Conservation (phyloP, 2,113 vertebrate genomes). For the Gopherus flavomarginatus region DNA sequence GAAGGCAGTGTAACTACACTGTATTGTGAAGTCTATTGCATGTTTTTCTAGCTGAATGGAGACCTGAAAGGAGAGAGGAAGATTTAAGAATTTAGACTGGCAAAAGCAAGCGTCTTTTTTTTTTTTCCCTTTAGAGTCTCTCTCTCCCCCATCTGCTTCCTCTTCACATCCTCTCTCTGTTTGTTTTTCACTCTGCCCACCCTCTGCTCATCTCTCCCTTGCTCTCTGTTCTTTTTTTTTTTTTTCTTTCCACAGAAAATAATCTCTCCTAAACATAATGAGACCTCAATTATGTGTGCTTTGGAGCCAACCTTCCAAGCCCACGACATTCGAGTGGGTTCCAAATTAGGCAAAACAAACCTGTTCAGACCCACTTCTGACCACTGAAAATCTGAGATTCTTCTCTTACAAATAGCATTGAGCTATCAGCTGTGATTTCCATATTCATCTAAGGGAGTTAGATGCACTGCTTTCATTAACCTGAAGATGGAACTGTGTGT, state of each 20-base stretch:
- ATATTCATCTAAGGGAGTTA: not conserved
- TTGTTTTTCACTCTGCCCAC: not conserved
- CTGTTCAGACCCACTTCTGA: not conserved
- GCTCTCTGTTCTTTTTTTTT: conserved; percentile 49
- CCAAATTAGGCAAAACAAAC: fast-evolving
- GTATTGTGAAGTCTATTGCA: not conserved
- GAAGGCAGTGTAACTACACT: not conserved
- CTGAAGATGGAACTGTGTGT: not conserved
- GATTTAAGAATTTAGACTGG: conserved; percentile 17
- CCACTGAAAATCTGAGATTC: not conserved
- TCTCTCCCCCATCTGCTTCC: conserved; percentile 47
- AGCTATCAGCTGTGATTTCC: fast-evolving
- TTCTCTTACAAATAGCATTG: fast-evolving
- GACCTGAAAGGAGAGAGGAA: conserved; percentile 26
- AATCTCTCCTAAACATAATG: not conserved
- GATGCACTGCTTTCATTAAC: fast-evolving
- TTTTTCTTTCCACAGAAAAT: not conserved
- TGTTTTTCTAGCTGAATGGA: conserved; percentile 25
- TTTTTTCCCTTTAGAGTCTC: not conserved
- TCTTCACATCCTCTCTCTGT: conserved; percentile 2
- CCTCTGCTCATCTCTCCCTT: not conserved
- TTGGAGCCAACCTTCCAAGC: fast-evolving
- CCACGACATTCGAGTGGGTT: fast-evolving
- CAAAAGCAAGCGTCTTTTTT: not conserved
- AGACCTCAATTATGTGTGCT: not conserved